Percentiles rank a stretch among this genome's conserved stretches.
Conservation (phyloP, 2,113 vertebrate species). For the Saguinus imperator region DNA sequence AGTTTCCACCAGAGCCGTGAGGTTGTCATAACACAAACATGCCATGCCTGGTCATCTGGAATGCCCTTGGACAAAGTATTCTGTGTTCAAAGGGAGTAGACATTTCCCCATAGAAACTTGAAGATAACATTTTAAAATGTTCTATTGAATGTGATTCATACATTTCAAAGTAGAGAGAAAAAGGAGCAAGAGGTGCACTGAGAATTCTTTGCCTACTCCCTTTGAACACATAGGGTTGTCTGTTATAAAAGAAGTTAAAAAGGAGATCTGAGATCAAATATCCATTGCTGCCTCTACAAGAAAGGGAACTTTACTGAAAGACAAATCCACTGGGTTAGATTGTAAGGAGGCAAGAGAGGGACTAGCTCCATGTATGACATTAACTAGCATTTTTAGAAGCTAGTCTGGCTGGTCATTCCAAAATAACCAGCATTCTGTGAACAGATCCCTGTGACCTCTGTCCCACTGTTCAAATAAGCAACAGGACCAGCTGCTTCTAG, state of each 20-base stretch:
- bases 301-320: neutral
- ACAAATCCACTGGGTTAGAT: neutral
- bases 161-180: neutral
- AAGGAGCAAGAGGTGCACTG: neutral
- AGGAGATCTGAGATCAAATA: neutral
- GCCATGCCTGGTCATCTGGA: neutral
- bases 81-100: neutral
- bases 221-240: neutral
- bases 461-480: conserved; percentile 49
- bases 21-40: neutral
- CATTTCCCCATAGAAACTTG: neutral
- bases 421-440: conserved; percentile 73
- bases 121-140: neutral
- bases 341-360: neutral
- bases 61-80: neutral
- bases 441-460: conserved; percentile 75
- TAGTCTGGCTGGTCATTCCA: conserved; percentile 60
- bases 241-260: neutral
- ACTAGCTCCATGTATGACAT: neutral
- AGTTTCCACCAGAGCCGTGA: neutral
- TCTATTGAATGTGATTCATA: neutral
- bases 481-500: conserved; percentile 57
- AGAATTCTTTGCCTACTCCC: neutral
- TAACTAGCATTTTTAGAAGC: conserved; percentile 57
- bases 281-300: neutral